Percentiles rank a stretch among this genome's conserved stretches.
Evolutionary conservation across 2,797 vertebrate species (phyloP).

Genomic region (Agapornis canus): DNA sequence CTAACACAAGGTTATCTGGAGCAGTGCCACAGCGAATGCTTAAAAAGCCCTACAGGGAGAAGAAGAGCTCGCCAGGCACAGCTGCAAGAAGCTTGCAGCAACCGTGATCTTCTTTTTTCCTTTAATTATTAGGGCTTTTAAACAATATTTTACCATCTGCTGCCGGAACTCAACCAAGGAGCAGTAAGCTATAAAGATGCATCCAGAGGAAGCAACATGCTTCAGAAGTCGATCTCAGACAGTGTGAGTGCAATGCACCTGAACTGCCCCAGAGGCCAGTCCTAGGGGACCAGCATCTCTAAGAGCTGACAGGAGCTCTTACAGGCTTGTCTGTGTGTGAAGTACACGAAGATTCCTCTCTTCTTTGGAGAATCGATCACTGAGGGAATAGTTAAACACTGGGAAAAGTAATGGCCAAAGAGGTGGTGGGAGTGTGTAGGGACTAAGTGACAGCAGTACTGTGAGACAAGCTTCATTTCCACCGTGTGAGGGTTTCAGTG

Average conservation of each 20-base stretch:
- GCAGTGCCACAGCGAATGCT: background rate
- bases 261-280: background rate
- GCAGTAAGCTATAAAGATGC: background rate
- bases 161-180: background rate
- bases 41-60: background rate
- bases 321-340: rapidly evolving
- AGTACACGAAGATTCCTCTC: background rate
- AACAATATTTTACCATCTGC: background rate
- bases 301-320: background rate
- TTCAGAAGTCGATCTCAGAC: background rate
- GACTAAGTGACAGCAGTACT: background rate
- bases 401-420: background rate
- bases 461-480: background rate
- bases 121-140: background rate
- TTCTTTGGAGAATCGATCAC: background rate
- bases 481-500: background rate
- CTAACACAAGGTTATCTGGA: background rate
- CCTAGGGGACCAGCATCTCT: background rate
- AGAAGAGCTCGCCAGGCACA: background rate
- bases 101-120: background rate
- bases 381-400: rapidly evolving
- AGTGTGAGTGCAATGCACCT: rapidly evolving
- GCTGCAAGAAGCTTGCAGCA: background rate
- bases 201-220: background rate
- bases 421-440: background rate